Evolutionary conservation across 2,888 invertebrate genomes (phyloP), one percentile per base, ranked within the genome.

Genomic region (Diogma glabrata): DNA sequence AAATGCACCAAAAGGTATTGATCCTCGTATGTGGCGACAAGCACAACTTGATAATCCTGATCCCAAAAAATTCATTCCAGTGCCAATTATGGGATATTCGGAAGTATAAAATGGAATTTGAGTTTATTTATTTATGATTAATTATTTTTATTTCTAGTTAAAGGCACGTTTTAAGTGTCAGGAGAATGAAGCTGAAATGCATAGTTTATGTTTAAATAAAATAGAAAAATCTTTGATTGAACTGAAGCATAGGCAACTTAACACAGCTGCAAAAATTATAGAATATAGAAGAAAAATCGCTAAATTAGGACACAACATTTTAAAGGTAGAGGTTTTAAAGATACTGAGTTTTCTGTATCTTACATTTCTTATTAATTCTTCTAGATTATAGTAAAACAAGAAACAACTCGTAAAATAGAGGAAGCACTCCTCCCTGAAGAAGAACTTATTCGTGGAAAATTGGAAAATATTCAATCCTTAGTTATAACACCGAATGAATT

Each of bases 41-140:
- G 96, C 96, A 0, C 92, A 93, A 62, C 73, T 84, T 23, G 95
- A 96, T 63, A 99, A 99, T 73, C 99, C 97, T 0, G 89, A 96
- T 68, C 81, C 90, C 1, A 80, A 79, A 28, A 82, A 83, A 61
- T 87, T 92, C 60, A 84, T 99, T 62, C 97, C 97, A 0, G 88
- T 93, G 10, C 92, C 95, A 0, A 86, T 97, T 68, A 81, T 94
- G 57, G 97, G 97, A 1, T 95, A 96, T 64, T 74, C 78, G 28
- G 84, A 86, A 67, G 72, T 78, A 46, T n/a, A 10, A 16, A 14
- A 22, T 12, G 16, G n/a, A 19, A 28, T 30, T 22, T 48, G n/a
- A n/a, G n/a, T 40, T 40, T 22, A 10, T 33, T 40, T 3, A 30
- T 22, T 45, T 20, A 43, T 28, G n/a, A 23, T 47, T 30, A 9